phyloP scores from a whole-genome alignment of 2,113 vertebrate genomes.

The Lagopus muta region DNA sequence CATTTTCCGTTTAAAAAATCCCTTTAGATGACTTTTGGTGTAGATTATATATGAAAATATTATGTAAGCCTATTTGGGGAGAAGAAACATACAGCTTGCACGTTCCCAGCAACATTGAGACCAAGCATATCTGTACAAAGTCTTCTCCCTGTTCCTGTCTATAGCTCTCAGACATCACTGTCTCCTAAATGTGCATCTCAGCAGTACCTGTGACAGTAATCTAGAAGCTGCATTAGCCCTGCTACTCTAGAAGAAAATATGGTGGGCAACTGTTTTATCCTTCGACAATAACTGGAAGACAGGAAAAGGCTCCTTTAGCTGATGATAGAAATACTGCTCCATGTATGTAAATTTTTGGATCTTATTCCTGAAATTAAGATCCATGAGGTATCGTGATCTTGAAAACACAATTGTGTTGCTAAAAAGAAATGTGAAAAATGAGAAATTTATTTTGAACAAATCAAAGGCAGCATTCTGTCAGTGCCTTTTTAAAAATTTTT shows the following conservation, averaged over 20 bases:
- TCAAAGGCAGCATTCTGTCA: background rate
- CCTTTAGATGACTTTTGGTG: background rate
- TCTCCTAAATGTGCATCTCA: background rate
- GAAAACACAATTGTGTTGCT: background rate
- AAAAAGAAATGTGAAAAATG: background rate
- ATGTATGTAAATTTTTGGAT: background rate
- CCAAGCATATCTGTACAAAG: accelerated
- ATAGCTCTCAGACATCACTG: accelerated
- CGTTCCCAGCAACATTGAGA: background rate
- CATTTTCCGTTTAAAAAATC: background rate
- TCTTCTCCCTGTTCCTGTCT: background rate
- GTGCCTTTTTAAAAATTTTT: too few species aligned
- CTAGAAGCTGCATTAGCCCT: background rate
- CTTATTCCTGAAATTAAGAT: background rate
- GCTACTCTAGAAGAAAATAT: background rate
- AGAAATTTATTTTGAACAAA: background rate
- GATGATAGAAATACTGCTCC: background rate
- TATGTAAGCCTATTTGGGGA: accelerated
- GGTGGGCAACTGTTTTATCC: background rate
- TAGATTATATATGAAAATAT: accelerated
- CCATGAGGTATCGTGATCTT: background rate
- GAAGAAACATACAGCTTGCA: background rate
- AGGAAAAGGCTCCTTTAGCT: background rate
- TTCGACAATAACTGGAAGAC: accelerated
- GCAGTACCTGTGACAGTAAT: background rate